phyloP scores from a whole-genome alignment of 2,888 invertebrate genomes.

The Acanthococcus lagerstroemiae region DNA sequence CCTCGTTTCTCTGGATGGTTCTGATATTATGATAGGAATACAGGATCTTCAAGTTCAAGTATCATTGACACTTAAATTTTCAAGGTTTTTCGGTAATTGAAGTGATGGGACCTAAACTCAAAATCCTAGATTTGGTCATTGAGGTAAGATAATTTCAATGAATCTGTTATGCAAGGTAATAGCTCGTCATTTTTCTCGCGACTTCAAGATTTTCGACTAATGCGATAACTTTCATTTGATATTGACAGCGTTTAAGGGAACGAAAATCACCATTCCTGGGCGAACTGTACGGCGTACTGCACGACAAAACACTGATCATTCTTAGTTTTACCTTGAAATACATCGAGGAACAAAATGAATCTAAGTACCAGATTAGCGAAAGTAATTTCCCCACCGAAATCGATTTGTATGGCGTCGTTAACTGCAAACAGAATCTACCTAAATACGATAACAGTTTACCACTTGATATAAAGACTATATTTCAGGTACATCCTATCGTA shows the following conservation, averaged over 20 bases:
- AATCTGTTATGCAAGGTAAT: too few species aligned
- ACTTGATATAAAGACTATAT: constrained; percentile 12
- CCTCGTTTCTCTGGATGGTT: too few species aligned
- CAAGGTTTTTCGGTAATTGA: too few species aligned
- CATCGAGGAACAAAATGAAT: constrained; percentile 21
- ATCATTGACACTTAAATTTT: too few species aligned
- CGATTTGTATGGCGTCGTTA: constrained; percentile 20
- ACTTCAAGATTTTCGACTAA: neutral
- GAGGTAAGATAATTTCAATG: neutral
- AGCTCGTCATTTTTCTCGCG: neutral
- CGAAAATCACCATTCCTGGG: constrained; percentile 24
- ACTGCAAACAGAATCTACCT: constrained; percentile 11
- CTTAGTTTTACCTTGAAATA: constrained; percentile 18
- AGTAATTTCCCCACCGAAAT: constrained; percentile 23
- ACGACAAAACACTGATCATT: constrained; percentile 9
- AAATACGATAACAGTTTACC: constrained; percentile 15
- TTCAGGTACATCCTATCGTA: too few species aligned
- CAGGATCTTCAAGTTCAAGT: too few species aligned
- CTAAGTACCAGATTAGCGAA: constrained; percentile 19
- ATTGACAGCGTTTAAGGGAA: constrained; percentile 12
- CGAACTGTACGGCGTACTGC: constrained; percentile 15
- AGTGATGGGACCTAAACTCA: constrained; percentile 18
- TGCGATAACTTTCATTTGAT: neutral
- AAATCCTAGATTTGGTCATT: constrained; percentile 17
- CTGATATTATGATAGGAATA: too few species aligned